Evolutionary conservation across 1,140 invertebrate species (phyloP).

Genomic region (Hycleus cichorii): DNA sequence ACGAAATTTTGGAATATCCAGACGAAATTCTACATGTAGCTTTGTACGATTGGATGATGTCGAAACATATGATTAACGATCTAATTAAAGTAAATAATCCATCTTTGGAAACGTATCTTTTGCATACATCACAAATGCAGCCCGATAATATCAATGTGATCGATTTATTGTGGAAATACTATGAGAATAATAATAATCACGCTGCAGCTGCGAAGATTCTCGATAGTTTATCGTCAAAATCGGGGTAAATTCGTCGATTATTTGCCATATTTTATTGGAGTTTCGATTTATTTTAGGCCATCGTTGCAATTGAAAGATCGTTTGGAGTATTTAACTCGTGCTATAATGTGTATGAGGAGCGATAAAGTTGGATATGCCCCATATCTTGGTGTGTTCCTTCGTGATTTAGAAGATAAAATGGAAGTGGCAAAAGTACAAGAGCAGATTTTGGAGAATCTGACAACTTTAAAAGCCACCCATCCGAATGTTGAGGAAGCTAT

Average conservation of each 20-base stretch:
- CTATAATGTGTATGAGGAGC: conserved; percentile 91
- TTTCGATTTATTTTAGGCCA: conserved; percentile 43
- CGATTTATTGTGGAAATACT: conserved; percentile 93
- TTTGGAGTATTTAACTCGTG: conserved; percentile 84
- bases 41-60: conserved; percentile 90
- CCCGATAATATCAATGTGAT: conserved; percentile 56
- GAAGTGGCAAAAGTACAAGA: conserved; percentile 80
- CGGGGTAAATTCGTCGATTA: conserved; percentile 49
- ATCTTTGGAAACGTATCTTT: conserved; percentile 76
- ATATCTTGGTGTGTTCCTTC: conserved; percentile 75
- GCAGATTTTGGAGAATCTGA: conserved; percentile 58
- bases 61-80: conserved; percentile 66
- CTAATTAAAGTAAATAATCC: conserved; percentile 69
- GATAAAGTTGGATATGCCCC: conserved; percentile 70
- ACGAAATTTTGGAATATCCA: conserved; percentile 44
- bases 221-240: conserved; percentile 75
- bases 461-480: conserved; percentile 43
- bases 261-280: background rate
- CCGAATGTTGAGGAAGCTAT: conserved; percentile 43
- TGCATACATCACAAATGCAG: conserved; percentile 48
- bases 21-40: conserved; percentile 88
- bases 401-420: conserved; percentile 90
- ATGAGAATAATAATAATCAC: conserved; percentile 88
- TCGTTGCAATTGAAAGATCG: conserved; percentile 61
- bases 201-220: conserved; percentile 88